Percentiles rank a stretch among this genome's conserved stretches.
phyloP scores from a whole-genome alignment of 2,797 vertebrate genomes.

The Siniperca obscura region DNA sequence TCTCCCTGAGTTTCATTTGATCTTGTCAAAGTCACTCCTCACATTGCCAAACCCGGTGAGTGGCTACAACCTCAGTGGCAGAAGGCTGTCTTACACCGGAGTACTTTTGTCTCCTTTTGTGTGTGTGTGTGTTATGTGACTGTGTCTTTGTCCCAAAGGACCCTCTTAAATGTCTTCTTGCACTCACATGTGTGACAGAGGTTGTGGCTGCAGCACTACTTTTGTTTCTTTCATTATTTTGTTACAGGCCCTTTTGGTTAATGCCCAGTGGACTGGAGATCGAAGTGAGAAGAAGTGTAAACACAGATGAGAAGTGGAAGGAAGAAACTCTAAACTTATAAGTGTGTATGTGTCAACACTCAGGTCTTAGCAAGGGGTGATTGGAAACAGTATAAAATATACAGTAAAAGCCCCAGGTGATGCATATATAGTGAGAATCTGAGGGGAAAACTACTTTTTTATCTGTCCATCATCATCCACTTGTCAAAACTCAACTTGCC shows the following conservation, averaged over 20 bases:
- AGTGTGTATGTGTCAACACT: slow-evolving; percentile 6
- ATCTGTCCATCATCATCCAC: slow-evolving; percentile 21
- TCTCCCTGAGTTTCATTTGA: slow-evolving; percentile 61
- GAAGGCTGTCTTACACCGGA: slow-evolving; percentile 33
- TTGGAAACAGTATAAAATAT: slow-evolving; percentile 11
- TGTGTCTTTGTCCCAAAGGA: slow-evolving; percentile 27
- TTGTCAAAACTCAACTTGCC: slow-evolving; percentile 25
- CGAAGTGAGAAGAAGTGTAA: background rate
- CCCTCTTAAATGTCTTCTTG: slow-evolving; percentile 30
- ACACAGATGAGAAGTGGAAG: slow-evolving; percentile 14
- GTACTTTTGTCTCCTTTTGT: slow-evolving; percentile 3
- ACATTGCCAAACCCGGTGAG: slow-evolving; percentile 42
- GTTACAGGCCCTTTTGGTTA: slow-evolving; percentile 15
- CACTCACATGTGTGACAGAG: slow-evolving; percentile 24
- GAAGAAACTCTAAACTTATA: background rate
- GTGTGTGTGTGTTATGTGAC: slow-evolving; percentile 3
- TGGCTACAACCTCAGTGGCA: slow-evolving; percentile 40
- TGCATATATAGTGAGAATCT: slow-evolving; percentile 1
- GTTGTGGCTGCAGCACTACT: slow-evolving; percentile 22
- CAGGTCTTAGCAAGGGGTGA: slow-evolving; percentile 7
- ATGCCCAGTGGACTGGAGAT: slow-evolving; percentile 24
- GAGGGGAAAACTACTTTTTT: slow-evolving; percentile 11
- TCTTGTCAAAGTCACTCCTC: slow-evolving; percentile 74
- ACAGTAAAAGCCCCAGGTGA: background rate
- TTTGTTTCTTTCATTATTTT: slow-evolving; percentile 33